Percentiles rank a stretch among this genome's conserved stretches.
These are phyloP conservation scores for Phasianus colchicus DNA, from an alignment of 2,113 vertebrate species.

Conservation along the genomic window DNA sequence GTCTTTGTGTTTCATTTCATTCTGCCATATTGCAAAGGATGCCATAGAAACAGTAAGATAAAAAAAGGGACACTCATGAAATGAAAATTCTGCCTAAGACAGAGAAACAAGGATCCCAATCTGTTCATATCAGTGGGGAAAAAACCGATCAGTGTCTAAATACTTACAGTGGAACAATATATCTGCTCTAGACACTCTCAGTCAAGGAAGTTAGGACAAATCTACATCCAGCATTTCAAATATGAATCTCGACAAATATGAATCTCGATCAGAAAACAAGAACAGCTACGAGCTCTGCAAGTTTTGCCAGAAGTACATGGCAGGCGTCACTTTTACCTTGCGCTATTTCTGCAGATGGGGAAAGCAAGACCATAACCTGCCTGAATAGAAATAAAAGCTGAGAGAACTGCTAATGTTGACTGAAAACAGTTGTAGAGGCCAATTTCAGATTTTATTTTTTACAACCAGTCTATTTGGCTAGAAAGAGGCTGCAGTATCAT, in stretches of 20 bases:
- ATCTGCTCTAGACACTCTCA: neutral
- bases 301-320: neutral
- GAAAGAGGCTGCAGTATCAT: neutral
- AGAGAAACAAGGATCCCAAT: neutral
- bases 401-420: neutral
- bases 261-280: neutral
- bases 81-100: neutral
- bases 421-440: neutral
- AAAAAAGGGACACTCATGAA: neutral
- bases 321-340: neutral
- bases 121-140: neutral
- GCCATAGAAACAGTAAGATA: neutral
- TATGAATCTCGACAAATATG: neutral
- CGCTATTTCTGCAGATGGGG: neutral
- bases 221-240: neutral
- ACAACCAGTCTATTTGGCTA: neutral
- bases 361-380: neutral
- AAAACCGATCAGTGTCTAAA: neutral
- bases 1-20: neutral
- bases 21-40: neutral
- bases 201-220: neutral
- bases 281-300: neutral
- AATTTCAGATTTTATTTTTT: neutral
- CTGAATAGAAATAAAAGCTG: neutral
- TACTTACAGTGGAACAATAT: neutral